phyloP scores from a whole-genome alignment of 2,888 invertebrate genomes.

The Amaurobius ferox region DNA sequence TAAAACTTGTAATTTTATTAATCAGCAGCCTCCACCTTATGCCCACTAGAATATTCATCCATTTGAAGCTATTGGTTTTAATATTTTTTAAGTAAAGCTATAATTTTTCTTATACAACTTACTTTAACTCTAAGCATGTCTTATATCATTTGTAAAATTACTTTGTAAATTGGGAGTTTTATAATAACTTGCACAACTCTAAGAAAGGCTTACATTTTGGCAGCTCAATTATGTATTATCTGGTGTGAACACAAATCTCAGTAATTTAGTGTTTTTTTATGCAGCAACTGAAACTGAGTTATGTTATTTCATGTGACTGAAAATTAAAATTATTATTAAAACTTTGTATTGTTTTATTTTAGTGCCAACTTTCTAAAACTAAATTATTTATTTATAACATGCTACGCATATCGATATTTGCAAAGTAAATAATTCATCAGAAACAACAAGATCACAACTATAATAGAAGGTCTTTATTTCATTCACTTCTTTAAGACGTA shows the following conservation, averaged over 20 bases:
- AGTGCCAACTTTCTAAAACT: not conserved
- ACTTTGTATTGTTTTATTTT: not conserved
- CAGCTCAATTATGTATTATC: slow-evolving; percentile 39
- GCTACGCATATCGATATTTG: no score
- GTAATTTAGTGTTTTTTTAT: slow-evolving; percentile 18
- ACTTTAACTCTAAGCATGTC: not conserved
- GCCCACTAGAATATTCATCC: not conserved
- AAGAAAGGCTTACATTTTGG: slow-evolving; percentile 34
- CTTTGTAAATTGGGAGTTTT: slow-evolving; percentile 14
- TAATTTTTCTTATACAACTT: not conserved
- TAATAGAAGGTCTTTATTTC: no score
- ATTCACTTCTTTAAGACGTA: no score
- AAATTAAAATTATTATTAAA: slow-evolving; percentile 16
- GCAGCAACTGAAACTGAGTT: slow-evolving; percentile 18
- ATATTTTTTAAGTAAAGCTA: not conserved
- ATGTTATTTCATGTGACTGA: slow-evolving; percentile 16
- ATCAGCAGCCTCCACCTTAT: slow-evolving; percentile 2
- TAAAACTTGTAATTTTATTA: not conserved
- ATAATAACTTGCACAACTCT: slow-evolving; percentile 20
- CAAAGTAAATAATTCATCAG: no score
- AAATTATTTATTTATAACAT: no score
- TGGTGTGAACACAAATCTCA: slow-evolving; percentile 16
- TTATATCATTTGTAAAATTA: not conserved
- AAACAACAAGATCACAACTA: no score
- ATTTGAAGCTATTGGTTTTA: slow-evolving; percentile 14